Percentiles rank a stretch among this genome's conserved stretches.
Conservation (phyloP, 1,140 invertebrate genomes). For the Metaphire vulgaris region DNA sequence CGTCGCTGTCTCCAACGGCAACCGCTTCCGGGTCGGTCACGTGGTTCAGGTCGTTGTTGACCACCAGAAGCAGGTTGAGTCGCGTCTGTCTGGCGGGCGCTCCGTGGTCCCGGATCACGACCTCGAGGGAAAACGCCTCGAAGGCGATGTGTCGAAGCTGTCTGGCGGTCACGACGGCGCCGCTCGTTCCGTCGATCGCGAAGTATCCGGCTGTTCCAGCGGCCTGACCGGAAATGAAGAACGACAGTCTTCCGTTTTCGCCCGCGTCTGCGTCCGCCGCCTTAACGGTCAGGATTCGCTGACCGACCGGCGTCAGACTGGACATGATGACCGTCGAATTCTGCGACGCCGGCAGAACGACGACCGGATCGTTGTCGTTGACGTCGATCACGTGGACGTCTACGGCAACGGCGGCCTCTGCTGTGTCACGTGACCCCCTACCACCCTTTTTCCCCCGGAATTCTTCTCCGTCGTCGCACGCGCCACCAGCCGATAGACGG, state of each 20-base stretch:
- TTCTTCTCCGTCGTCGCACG: slow-evolving; percentile 69
- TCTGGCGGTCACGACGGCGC: neutral
- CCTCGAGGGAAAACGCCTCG: neutral
- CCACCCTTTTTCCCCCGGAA: slow-evolving; percentile 64
- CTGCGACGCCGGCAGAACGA: slow-evolving; percentile 7
- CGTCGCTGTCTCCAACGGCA: neutral
- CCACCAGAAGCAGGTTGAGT: neutral
- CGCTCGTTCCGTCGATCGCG: neutral
- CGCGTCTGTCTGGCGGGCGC: neutral
- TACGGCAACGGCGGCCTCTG: neutral
- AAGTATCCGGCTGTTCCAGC: neutral
- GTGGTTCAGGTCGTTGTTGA: neutral
- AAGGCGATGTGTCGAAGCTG: neutral
- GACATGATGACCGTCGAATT: neutral
- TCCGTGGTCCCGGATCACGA: neutral
- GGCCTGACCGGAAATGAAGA: neutral
- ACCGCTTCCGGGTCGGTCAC: neutral
- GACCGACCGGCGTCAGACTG: neutral
- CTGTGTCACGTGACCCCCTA: neutral
- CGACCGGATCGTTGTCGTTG: slow-evolving; percentile 29
- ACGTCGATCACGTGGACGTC: slow-evolving; percentile 22
- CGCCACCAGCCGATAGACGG: slow-evolving; percentile 71
- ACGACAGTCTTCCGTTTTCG: slow-evolving; percentile 23
- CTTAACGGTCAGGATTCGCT: neutral
- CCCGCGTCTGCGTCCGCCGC: slow-evolving; percentile 26